These are phyloP conservation scores for Lacerta agilis DNA, from an alignment of 2,797 vertebrate species.

Conservation along the genomic window DNA sequence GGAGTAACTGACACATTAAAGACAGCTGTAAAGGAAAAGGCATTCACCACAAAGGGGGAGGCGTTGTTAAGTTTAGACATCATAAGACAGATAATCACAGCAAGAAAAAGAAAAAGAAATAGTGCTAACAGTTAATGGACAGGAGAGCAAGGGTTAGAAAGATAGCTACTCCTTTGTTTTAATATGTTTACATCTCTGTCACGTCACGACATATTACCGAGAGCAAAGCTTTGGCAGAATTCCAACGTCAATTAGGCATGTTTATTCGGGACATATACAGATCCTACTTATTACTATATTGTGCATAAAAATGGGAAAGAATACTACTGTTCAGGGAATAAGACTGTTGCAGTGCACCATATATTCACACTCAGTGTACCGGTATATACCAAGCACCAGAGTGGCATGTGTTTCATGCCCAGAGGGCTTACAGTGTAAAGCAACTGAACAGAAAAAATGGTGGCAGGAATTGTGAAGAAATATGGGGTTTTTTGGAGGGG, in stretches of 20 bases:
- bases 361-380: not conserved
- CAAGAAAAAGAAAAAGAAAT: not conserved
- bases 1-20: conserved; percentile 18
- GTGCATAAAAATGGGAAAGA: not conserved
- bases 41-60: conserved; percentile 32
- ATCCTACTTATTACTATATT: not conserved
- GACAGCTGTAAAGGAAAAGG: conserved; percentile 30
- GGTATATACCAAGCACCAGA: not conserved
- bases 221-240: not conserved
- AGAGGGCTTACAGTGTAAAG: not conserved
- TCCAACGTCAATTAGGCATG: conserved; percentile 9
- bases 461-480: not conserved
- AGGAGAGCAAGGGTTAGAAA: not conserved
- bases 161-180: not conserved
- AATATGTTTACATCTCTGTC: not conserved
- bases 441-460: not conserved
- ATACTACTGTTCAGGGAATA: not conserved
- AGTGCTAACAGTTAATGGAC: conserved; percentile 23
- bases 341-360: not conserved
- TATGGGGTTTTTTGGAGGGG: not conserved
- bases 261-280: not conserved
- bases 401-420: not conserved
- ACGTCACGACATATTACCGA: not conserved
- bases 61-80: conserved; percentile 21
- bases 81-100: not conserved